Evolutionary conservation across 1,140 invertebrate genomes (phyloP).

Genomic region (Cyphomyrmex costatus): DNA sequence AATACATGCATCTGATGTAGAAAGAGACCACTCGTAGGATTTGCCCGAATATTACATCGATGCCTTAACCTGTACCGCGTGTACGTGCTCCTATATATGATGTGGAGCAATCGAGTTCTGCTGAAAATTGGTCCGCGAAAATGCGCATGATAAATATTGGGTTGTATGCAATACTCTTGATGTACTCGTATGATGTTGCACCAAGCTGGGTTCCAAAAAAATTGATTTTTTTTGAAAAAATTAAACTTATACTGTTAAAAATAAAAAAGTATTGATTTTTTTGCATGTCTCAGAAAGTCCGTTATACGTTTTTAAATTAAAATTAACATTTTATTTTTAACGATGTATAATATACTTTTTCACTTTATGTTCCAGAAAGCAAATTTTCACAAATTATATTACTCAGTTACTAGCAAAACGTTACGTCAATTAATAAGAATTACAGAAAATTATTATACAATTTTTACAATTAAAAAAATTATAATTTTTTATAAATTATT

Average conservation of each 20-base stretch:
- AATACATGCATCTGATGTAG: conserved; percentile 50
- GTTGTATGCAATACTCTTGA: background rate
- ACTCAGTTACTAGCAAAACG: background rate
- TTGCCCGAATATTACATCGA: conserved; percentile 52
- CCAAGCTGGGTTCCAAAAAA: background rate
- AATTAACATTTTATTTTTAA: no score
- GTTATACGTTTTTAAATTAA: no score
- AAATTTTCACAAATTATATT: background rate
- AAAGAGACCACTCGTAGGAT: conserved; percentile 48
- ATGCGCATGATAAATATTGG: conserved; percentile 7
- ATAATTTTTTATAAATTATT: background rate
- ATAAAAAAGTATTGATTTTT: no score
- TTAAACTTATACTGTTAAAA: background rate
- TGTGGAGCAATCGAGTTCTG: background rate
- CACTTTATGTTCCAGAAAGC: background rate
- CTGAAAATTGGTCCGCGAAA: background rate
- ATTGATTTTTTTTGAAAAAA: background rate
- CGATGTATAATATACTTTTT: background rate
- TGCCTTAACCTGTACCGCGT: background rate
- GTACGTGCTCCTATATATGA: conserved; percentile 23
- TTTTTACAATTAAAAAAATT: background rate
- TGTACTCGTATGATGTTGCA: background rate
- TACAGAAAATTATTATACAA: background rate
- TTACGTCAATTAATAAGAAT: background rate
- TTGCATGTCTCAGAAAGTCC: no score